Base-by-base conservation (phyloP, 2,888 invertebrate species). In the Resseliella maxima region DNA sequence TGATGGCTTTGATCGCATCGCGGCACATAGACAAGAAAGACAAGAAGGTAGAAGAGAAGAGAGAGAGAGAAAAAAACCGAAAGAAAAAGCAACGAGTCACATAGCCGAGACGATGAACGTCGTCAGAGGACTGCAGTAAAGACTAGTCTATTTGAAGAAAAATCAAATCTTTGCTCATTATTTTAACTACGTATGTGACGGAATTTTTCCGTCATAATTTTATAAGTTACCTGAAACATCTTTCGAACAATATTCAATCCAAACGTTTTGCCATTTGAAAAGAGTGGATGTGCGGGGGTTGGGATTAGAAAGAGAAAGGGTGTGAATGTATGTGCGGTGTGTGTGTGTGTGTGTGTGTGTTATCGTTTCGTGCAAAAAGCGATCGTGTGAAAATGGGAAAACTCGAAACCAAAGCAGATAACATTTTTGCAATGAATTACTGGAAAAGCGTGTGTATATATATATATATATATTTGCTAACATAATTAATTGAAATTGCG, bases 91-190 rank as follows among this genome's bases (percentile, higher is more conserved):
- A 35, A 72, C 31, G 10, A n/a, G n/a, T n/a, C n/a, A n/a, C 18
- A 27, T 24, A 24, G 12, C 24, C 5, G 59, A 59, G 59, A 59
- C 21, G 24, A 59, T 24, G 12, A 59, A 3, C 27, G 15, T 5
- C 2, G 5, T 3, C 24, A 72, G 18, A 50, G 2, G 50, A 50
- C n/a, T 18, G 50, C 50, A 50, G 18, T 18, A 50, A n/a, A n/a
- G n/a, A n/a, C n/a, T n/a, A n/a, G n/a, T n/a, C n/a, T n/a, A n/a
- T n/a, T n/a, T 12, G 21, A 15, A 35, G 72, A 72, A 72, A 72
- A 72, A 72, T 72, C 72, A 72, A 72, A 72, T 72, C 72, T 72
- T 72, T 72, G 72, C 72, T 72, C 72, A 72, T 72, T 72, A 72
- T 72, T 72, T 72, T 72, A 72, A 72, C 72, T 72, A 31, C 72